Base-by-base conservation (phyloP, 1,140 invertebrate genomes). In the Macrobrachium nipponense region DNA sequence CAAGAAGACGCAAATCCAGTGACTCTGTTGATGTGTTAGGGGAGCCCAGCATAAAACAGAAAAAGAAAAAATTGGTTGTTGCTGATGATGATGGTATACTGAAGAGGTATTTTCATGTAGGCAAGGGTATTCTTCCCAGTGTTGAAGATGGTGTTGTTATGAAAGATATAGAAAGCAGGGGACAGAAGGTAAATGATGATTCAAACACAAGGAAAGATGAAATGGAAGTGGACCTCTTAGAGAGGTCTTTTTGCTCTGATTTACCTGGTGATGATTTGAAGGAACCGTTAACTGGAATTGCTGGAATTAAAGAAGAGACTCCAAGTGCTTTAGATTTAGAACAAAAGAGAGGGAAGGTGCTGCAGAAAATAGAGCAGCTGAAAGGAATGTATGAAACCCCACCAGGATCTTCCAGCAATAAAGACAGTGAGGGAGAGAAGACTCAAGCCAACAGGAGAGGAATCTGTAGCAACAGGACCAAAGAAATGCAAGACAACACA, bases 1-100 rank as follows among this genome's bases (percentile, higher is more conserved):
- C 72, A 36, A 80, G 77, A 18, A 86, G 80, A 58, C 80, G 84
- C 15, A 86, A 80, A 18, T 64, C n/a, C 44, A 86, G 84, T 75
- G 84, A 86, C 20, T 80, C 66, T 58, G 27, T 17, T 60, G 84
- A 86, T 58, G 70, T 86, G 23, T 64, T 86, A 15, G 84, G 84
- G 58, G 68, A 59, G 73, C 59, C 78, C 61, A 62, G 62, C 14
- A 18, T 60, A 0, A 86, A 80, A n/a, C 79, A 70, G 66, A 86
- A 60, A 64, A 62, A 75, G 23, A 86, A 62, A 23, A 86, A 80
- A 64, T 18, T 23, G 5, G 59, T 14, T 20, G 68, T n/a, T 43
- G 61, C 27, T 43, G 18, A 18, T 68, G 18, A 6, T 51, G 62
- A 78, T 20, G 68, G 36, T 86, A 51, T 68, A 44, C 51, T 60